Evolutionary conservation across 1,140 invertebrate species (phyloP).

Genomic region (Drosophila malerkotliana): DNA sequence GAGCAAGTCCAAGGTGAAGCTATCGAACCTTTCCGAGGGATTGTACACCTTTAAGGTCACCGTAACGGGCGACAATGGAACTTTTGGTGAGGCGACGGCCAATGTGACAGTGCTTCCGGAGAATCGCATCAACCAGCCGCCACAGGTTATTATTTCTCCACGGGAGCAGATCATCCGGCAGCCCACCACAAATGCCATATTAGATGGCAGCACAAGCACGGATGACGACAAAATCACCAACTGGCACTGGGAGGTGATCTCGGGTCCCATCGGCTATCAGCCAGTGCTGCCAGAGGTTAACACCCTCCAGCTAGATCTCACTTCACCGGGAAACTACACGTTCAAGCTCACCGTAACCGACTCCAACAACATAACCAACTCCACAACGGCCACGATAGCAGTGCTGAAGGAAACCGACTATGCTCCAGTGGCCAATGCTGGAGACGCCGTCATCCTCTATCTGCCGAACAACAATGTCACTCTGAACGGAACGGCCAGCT

Average conservation of each 20-base stretch:
- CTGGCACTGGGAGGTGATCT: conserved; percentile 96
- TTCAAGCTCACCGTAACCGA: conserved; percentile 97
- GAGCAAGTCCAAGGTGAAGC: conserved; percentile 91
- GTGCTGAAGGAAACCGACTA: conserved; percentile 97
- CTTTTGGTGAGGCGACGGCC: conserved; percentile 93
- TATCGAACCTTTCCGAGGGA: conserved; percentile 92
- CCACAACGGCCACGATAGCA: conserved; percentile 93
- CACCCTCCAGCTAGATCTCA: conserved; percentile 93
- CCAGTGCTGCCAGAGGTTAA: conserved; percentile 90
- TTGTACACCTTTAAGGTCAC: conserved; percentile 94
- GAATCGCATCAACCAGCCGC: conserved; percentile 93
- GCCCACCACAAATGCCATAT: conserved; percentile 94
- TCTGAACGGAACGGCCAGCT: conserved; percentile 94
- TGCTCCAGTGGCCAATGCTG: conserved; percentile 97
- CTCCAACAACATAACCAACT: conserved; percentile 94
- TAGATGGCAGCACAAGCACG: conserved; percentile 90
- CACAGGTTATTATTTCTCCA: conserved; percentile 93
- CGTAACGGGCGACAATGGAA: conserved; percentile 88
- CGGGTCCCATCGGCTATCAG: conserved; percentile 93
- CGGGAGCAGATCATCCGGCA: conserved; percentile 93
- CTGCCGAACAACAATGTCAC: conserved; percentile 95
- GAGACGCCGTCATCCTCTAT: conserved; percentile 95
- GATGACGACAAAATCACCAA: conserved; percentile 93
- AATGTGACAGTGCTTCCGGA: conserved; percentile 96
- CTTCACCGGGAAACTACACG: conserved; percentile 94